Conservation (phyloP, 23 tunicate genomes). For the Halocynthia roretzi region DNA sequence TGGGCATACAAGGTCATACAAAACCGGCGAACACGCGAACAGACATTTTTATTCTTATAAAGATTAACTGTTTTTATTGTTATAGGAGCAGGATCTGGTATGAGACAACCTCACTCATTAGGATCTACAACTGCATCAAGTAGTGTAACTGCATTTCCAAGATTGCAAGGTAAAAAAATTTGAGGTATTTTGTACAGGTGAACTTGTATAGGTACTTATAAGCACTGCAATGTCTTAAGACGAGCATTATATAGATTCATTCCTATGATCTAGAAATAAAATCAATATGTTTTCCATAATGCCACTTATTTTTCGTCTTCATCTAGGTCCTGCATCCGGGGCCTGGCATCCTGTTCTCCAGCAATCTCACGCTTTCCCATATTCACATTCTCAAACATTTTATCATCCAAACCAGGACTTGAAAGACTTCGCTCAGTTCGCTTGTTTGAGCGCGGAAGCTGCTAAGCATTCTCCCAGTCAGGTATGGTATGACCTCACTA, state of each 20-base stretch:
- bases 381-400: constrained; percentile 55
- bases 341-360: constrained; percentile 79
- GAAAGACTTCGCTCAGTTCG: constrained; percentile 94
- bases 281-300: neutral
- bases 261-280: no score
- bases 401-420: constrained; percentile 87
- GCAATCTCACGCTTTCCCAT: constrained; percentile 63
- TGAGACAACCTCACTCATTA: constrained; percentile 43
- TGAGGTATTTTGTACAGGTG: no score
- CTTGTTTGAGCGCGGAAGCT: constrained; percentile 88
- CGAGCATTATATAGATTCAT: no score
- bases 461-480: constrained; percentile 88
- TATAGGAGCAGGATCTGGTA: constrained; percentile 13
- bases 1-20: no score
- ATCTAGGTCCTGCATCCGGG: constrained; percentile 26
- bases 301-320: constrained; percentile 1
- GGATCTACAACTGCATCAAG: constrained; percentile 16
- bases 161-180: constrained; percentile 59
- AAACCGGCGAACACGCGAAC: no score
- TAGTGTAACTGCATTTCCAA: constrained; percentile 44
- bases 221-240: no score
- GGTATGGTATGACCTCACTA: constrained; percentile 11
- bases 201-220: no score
- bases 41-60: no score
- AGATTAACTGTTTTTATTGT: neutral